Base-by-base conservation (phyloP, 35 echinoderm and acorn worm species). In the Chiridota heheva region DNA sequence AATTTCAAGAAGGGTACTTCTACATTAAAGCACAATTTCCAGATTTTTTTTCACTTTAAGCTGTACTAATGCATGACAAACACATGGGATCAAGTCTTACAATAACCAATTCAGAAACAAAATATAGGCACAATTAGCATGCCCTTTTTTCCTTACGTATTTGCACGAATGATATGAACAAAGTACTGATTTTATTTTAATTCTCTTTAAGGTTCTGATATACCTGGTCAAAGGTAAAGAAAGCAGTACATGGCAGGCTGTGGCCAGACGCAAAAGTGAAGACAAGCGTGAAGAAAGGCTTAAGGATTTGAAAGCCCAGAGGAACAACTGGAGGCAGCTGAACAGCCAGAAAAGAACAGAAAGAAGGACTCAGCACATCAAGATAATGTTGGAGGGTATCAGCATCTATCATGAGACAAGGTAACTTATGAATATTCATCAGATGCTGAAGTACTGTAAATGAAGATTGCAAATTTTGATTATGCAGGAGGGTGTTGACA, bases 171-270 rank as follows among this genome's bases (percentile, higher is more conserved):
- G n/a, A n/a, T n/a, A n/a, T n/a, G n/a, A n/a, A n/a, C n/a, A n/a
- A n/a, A n/a, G n/a, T n/a, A n/a, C n/a, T n/a, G n/a, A n/a, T n/a
- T n/a, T n/a, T n/a, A n/a, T n/a, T n/a, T n/a, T n/a, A n/a, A n/a
- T n/a, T n/a, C n/a, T n/a, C 29, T 55, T 77, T 36, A 32, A 97
- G 94, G 73, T 97, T 44, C 44, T 97, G 63, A 76, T 79, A 16
- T 91, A 88, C 58, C 78, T 97, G 26, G 80, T 97, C 8, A 90
- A 97, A 72, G 89, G 89, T 31, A 97, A 91, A 47, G 94, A 97
- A 60, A 91, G 94, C 36, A 73, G 30, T 4, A 86, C 82, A 1
- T 82, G 88, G 64, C 60, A 74, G 45, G 69, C 88, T 20, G 81
- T 63, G 49, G 83, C 84, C 35, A 85, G 88, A 38, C 53, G 85